These are phyloP conservation scores for Congeria kusceri DNA, from an alignment of 2,888 invertebrate species.

Conservation along the genomic window DNA sequence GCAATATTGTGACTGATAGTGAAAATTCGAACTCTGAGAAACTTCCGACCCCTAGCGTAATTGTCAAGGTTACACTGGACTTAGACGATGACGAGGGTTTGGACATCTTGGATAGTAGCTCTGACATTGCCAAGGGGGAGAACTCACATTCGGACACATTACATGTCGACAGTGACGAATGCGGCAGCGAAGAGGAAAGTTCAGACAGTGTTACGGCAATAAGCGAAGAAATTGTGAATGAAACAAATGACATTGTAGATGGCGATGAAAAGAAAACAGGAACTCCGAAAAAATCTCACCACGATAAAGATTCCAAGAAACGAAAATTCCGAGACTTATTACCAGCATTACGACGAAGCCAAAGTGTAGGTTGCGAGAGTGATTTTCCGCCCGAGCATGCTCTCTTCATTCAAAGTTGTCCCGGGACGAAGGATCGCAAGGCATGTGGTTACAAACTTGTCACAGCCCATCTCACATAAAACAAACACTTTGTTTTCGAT, in stretches of 20 bases:
- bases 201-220: slow-evolving; percentile 20
- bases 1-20: neutral
- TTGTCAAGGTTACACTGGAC: slow-evolving; percentile 18
- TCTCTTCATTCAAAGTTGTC: slow-evolving; percentile 78
- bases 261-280: slow-evolving; percentile 10
- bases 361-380: slow-evolving; percentile 87
- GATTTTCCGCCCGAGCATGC: slow-evolving; percentile 84
- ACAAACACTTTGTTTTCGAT: too few relatives aligned
- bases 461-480: too few relatives aligned
- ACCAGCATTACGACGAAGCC: slow-evolving; percentile 76
- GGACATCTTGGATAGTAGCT: slow-evolving; percentile 47
- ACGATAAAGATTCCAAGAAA: slow-evolving; percentile 68
- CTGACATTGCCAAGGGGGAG: slow-evolving; percentile 17
- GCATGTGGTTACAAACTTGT: slow-evolving; percentile 39
- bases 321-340: slow-evolving; percentile 76
- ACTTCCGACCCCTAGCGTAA: neutral
- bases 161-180: slow-evolving; percentile 13
- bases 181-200: slow-evolving; percentile 20
- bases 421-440: slow-evolving; percentile 42
- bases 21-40: neutral
- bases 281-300: slow-evolving; percentile 17
- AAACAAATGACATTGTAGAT: slow-evolving; percentile 16
- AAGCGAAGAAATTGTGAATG: neutral
- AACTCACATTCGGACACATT: neutral
- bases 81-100: slow-evolving; percentile 56